Base-by-base conservation (phyloP, 2,113 vertebrate genomes). In the Plestiodon gilberti region DNA sequence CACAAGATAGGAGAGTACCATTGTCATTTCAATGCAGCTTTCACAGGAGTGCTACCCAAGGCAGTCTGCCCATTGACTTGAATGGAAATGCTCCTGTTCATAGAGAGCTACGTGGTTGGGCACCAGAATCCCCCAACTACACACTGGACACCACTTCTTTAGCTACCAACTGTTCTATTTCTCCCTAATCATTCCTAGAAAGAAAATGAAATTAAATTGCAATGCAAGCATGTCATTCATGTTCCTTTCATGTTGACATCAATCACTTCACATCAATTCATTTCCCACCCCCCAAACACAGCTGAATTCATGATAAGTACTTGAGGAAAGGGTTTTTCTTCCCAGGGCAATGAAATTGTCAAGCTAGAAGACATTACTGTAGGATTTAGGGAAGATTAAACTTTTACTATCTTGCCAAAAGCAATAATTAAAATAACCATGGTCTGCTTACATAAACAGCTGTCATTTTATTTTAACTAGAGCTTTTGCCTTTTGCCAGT, bases 371-470 rank as follows among this genome's bases (percentile, higher is more conserved):
- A 94, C 69, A 89, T 92, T 92, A 92, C 77, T 90, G 77, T 78
- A 79, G 88, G 87, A 93, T 93, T 96, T 94, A 90, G 90, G 83
- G 91, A 93, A 95, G 88, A 95, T 94, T 95, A 95, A 91, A 94
- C 84, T 93, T 90, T 95, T 87, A 94, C 71, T 69, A 88, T 74
- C 17, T 70, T 96, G 94, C 93, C 95, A 96, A 94, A 93, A 94
- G 84, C 92, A 94, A 94, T 94, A 96, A 95, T 95, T 96, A 95
- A 93, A 95, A 84, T 90, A 91, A 94, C 89, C 85, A 88, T 80
- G 91, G 93, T 93, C 91, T 95, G 77, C 76, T 94, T 94, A 93
- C 86, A 70, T 91, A 95, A 96, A 95, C 87, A 96, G 90, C 84
- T 93, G 88, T 93, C 85, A 75, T 92, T 93, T 95, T 88, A 93